Evolutionary conservation across 2,888 invertebrate genomes (phyloP).

Genomic region (Suillia variegata): DNA sequence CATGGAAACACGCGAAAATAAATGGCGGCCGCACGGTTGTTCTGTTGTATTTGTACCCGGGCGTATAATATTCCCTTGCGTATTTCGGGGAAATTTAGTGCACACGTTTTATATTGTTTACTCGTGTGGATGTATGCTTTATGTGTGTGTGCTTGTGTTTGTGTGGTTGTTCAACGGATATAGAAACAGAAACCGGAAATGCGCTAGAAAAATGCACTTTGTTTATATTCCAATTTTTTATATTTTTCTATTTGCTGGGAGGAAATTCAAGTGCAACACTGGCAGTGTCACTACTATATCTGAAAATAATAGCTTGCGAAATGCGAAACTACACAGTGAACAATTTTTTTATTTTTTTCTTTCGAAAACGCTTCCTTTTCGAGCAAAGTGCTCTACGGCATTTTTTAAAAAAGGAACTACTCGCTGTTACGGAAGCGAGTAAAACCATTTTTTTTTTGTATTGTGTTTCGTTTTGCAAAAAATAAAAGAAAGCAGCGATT

Average conservation of each 20-base stretch:
- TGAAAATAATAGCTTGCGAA: not conserved
- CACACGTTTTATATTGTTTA: not conserved
- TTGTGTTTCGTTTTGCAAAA: no score
- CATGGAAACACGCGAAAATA: constrained; percentile 1
- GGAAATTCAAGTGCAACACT: not conserved
- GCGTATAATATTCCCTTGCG: not conserved
- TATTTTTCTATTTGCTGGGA: no score
- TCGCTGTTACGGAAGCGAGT: no score
- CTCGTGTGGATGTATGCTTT: constrained; percentile 16
- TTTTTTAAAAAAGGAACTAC: no score
- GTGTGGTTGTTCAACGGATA: constrained; percentile 25
- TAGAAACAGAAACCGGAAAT: constrained; percentile 34
- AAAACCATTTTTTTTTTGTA: no score
- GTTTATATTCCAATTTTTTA: not conserved
- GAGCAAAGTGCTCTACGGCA: no score
- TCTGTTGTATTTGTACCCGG: not conserved
- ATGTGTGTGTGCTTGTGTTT: not conserved
- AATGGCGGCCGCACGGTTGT: not conserved
- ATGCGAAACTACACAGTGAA: not conserved
- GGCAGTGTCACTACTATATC: not conserved
- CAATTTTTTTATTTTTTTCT: no score
- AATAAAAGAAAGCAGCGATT: no score
- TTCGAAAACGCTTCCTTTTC: no score
- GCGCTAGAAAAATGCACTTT: constrained; percentile 26
- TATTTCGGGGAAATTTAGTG: not conserved